A percentile compares a stretch with the other conserved stretches of the same genome.
Conservation (phyloP, 2,797 vertebrate species). For the Toxotes lorentzi region DNA sequence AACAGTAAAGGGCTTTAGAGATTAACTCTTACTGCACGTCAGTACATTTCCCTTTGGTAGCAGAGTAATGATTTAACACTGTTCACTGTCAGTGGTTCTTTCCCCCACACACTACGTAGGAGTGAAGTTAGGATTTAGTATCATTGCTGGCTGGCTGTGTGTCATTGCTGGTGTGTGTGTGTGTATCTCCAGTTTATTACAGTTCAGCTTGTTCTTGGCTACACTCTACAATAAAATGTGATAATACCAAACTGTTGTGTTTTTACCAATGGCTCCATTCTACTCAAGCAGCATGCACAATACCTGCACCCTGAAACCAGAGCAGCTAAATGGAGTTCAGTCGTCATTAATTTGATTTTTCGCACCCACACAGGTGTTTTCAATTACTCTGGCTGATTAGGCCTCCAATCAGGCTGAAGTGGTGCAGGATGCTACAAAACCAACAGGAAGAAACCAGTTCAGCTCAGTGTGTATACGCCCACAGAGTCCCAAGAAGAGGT, state of each 20-base stretch:
- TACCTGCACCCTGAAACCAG: background rate
- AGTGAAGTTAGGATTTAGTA: constrained; percentile 20
- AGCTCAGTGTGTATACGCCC: background rate
- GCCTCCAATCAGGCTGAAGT: background rate
- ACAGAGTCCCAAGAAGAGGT: background rate
- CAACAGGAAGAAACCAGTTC: background rate
- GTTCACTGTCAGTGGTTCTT: background rate
- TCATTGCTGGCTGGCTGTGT: background rate
- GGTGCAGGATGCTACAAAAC: background rate
- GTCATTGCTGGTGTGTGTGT: background rate
- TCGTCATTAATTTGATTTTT: background rate
- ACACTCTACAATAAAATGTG: background rate
- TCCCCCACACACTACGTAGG: constrained; percentile 24
- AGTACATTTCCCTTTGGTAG: background rate
- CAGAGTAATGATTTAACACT: constrained; percentile 5
- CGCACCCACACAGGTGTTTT: background rate
- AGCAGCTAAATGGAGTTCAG: background rate
- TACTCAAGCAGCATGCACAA: background rate
- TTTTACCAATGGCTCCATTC: no score
- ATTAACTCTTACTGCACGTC: background rate
- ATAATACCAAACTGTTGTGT: background rate
- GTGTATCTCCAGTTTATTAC: background rate
- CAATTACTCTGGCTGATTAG: no score
- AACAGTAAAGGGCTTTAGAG: background rate
- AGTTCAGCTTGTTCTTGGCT: background rate